phyloP scores from a whole-genome alignment of 2,113 vertebrate species.

The Balaeniceps rex region DNA sequence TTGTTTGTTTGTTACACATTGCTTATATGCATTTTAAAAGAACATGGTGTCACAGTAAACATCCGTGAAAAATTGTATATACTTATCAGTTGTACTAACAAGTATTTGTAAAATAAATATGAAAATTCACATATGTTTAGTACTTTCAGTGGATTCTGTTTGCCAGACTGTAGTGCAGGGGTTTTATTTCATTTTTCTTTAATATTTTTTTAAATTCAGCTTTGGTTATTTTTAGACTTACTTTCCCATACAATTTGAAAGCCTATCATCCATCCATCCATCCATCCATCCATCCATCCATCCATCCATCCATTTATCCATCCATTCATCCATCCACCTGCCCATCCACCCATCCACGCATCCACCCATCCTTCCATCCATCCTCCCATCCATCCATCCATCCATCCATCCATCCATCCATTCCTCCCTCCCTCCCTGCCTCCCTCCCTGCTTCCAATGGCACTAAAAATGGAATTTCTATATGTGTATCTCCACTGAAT shows the following conservation, averaged over 20 bases:
- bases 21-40: background rate
- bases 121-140: background rate
- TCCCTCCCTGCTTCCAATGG: background rate
- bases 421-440: background rate
- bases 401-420: background rate
- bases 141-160: background rate
- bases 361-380: no score
- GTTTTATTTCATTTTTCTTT: background rate
- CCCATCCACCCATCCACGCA: background rate
- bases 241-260: background rate
- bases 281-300: background rate
- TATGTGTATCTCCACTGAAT: background rate
- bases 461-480: background rate
- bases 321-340: background rate
- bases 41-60: background rate
- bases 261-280: background rate
- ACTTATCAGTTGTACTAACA: background rate
- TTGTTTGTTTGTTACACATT: background rate
- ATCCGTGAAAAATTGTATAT: background rate
- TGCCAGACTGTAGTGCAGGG: background rate
- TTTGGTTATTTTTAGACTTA: background rate
- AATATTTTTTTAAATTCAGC: background rate
- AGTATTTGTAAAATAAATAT: slow-evolving; percentile 4
- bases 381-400: background rate
- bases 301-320: background rate